Evolutionary conservation across 2,888 invertebrate species (phyloP).

Genomic region (Elysia crispata): DNA sequence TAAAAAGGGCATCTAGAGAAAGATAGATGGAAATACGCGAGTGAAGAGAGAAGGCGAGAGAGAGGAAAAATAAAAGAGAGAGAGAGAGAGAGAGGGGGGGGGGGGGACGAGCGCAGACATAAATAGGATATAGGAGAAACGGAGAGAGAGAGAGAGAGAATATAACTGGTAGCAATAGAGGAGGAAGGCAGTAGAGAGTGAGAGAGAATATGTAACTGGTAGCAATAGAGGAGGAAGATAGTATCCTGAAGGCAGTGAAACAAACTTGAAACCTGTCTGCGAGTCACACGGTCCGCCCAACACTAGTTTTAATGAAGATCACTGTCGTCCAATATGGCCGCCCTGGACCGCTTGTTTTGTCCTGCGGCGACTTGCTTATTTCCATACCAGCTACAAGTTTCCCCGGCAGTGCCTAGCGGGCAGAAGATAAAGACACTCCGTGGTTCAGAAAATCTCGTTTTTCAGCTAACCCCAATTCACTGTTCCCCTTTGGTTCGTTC

Average conservation of each 20-base stretch:
- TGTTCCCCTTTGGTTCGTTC: too few relatives aligned
- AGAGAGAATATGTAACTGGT: neutral
- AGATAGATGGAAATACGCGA: neutral
- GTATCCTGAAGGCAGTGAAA: too few relatives aligned
- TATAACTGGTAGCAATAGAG: constrained; percentile 49
- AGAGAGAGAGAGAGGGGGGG: constrained; percentile 27
- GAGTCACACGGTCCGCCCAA: neutral
- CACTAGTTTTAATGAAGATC: neutral
- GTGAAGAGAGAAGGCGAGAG: constrained; percentile 41
- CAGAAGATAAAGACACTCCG: neutral
- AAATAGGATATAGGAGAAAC: neutral
- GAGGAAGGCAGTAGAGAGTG: neutral
- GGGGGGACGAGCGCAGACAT: neutral
- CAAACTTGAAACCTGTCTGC: too few relatives aligned
- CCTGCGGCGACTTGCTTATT: too few relatives aligned
- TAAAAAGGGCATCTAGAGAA: too few relatives aligned
- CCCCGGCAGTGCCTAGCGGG: neutral
- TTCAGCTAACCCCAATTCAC: too few relatives aligned
- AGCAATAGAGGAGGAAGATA: neutral
- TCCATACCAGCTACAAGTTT: too few relatives aligned
- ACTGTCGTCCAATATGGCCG: too few relatives aligned
- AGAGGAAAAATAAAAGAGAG: constrained; percentile 52
- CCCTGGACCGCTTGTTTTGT: too few relatives aligned
- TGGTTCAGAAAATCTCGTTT: too few relatives aligned
- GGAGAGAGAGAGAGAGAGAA: constrained; percentile 50